phyloP scores from a whole-genome alignment of 2,113 vertebrate genomes.

The Nyctibius bracteatus region DNA sequence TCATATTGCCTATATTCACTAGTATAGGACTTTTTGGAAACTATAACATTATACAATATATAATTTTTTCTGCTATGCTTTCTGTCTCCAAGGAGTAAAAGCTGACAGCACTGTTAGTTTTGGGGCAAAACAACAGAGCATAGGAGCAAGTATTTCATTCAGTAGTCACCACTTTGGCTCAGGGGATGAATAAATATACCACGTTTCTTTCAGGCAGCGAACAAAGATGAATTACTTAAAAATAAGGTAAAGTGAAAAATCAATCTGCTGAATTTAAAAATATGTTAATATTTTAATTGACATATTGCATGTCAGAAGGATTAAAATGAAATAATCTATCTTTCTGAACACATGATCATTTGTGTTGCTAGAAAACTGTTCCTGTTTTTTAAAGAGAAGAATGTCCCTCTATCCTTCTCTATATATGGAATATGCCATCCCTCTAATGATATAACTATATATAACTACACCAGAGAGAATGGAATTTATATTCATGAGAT shows the following conservation, averaged over 20 bases:
- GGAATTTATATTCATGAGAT: constrained; percentile 53
- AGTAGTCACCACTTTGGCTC: background rate
- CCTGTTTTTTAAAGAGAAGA: constrained; percentile 12
- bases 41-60: background rate
- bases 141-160: background rate
- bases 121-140: background rate
- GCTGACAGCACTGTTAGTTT: background rate
- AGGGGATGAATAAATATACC: background rate
- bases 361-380: constrained; percentile 30
- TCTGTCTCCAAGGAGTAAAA: background rate
- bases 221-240: constrained; percentile 13
- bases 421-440: constrained; percentile 4
- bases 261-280: constrained; percentile 22
- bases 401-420: background rate
- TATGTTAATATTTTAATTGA: constrained; percentile 26
- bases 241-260: background rate
- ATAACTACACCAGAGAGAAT: constrained; percentile 33
- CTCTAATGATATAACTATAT: constrained; percentile 40
- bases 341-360: constrained; percentile 21
- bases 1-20: background rate
- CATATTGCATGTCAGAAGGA: constrained; percentile 2
- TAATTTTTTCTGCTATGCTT: background rate
- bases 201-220: background rate
- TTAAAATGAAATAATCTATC: background rate
- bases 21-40: background rate